Base-by-base conservation (phyloP, 64 coral and sea anemone genomes). In the Montipora foliosa region DNA sequence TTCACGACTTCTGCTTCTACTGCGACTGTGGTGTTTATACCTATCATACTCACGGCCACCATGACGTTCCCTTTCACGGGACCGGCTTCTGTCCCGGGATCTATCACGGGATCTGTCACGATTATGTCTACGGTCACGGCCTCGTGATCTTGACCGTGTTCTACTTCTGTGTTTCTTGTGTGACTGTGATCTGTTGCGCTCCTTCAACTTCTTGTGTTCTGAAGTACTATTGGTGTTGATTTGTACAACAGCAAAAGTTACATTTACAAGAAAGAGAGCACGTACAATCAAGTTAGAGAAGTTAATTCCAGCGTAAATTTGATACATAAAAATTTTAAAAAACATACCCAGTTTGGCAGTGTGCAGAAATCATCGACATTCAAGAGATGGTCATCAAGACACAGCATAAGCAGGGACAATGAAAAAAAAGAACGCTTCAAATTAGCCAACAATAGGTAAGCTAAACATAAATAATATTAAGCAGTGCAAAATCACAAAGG, bases 31-130 rank as follows among this genome's bases (percentile, higher is more conserved):
- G 22, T 77, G 68, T 87, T 91, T 90, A 51, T 89, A 72, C 60
- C 50, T 78, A n/a, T 93, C 90, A 46, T 79, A 76, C 57, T 61
- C 87, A 79, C 89, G 89, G 51, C 53, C 80, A 77, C 47, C 17
- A 87, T 58, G 48, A 82, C 85, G 79, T 19, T 92, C 86, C 61
- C 95, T 82, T 71, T 93, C 87, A 80, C 88, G 91, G 44, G 94
- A 95, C 50, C 82, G 62, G 55, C 93, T 94, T 8, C 90, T 71
- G 58, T 57, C 80, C 20, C 87, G 95, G 87, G 95, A 96, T 80
- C 95, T 93, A 74, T 84, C 29, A 87, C 78, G 78, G 80, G 93
- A 74, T 88, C 69, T 93, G 82, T 97, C 95, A 94, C 95, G 76
- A 68, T 77, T 48, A 47, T 84, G 83, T 5, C 53, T 45, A 29